These are phyloP conservation scores for Tringa solitaria DNA, from an alignment of 2,113 vertebrate species.

Conservation along the genomic window DNA sequence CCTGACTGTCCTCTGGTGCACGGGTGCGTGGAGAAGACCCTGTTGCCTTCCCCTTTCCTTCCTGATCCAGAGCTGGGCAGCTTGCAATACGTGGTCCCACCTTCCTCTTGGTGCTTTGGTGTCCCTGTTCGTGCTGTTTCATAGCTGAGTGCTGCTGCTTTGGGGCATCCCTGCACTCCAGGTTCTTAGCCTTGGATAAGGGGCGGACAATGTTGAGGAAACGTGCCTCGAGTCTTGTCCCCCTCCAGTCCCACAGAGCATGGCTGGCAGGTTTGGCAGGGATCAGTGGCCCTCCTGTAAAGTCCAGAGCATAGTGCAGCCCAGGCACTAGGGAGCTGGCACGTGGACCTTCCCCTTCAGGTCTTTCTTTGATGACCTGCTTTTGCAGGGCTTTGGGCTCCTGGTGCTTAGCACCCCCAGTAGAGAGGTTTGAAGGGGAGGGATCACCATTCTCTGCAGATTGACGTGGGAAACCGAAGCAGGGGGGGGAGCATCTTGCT, in stretches of 20 bases:
- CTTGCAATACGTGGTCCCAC: accelerated
- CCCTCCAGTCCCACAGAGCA: background rate
- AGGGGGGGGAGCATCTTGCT: background rate
- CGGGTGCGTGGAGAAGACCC: background rate
- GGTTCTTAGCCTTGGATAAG: background rate
- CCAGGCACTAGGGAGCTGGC: background rate
- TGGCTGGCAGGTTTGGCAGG: accelerated
- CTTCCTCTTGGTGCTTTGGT: background rate
- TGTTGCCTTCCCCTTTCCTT: background rate
- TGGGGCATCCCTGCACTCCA: background rate
- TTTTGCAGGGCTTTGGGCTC: background rate
- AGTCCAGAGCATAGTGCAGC: background rate
- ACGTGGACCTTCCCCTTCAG: background rate
- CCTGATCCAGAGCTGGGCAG: background rate
- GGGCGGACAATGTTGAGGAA: background rate
- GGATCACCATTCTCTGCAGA: background rate
- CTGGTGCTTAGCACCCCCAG: background rate
- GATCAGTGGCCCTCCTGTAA: background rate
- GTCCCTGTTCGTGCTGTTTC: accelerated
- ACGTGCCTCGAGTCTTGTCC: accelerated
- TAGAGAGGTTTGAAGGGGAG: background rate
- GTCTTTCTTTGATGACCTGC: background rate
- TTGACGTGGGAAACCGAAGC: accelerated
- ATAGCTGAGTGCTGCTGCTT: background rate
- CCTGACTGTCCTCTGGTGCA: too few species aligned